Evolutionary conservation across 2,888 invertebrate genomes (phyloP), one percentile per base, ranked within the genome.

Genomic region (Rhopalosiphum nymphaeae): DNA sequence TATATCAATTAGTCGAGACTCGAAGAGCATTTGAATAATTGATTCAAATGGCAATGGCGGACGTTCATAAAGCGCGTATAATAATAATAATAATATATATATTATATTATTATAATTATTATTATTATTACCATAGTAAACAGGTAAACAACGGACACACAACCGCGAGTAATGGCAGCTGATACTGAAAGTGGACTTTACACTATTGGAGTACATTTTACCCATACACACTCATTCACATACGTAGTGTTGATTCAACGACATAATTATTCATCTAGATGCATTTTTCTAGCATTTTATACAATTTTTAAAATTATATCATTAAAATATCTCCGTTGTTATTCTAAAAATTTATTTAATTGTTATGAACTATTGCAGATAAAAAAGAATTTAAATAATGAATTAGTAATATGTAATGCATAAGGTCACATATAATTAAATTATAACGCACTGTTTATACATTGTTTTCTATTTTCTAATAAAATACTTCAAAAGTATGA

Each of bases 1-100:
- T 44, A 61, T 49, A 49, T 67, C 78, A 91, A 78, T 49, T 26
- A 78, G 44, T 46, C n/a, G 25, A 78, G 36, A 78, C 25, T 89
- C 44, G 85, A 85, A 26, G 57, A 44, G 44, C 26, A 67, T 78
- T 91, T 91, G 49, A 78, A 91, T 91, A 91, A 49, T 91, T 91
- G 49, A 91, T 91, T 91, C 13, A 44, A 89, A 89, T 9, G 44
- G 42, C 56, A n/a, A 67, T 56, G 56, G 56, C 57, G 25, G 67
- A 36, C 67, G 49, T 67, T 11, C 46, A 49, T 44, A 46, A 44
- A 25, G 67, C 29, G 46, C 36, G 49, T 26, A 36, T 26, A 91
- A 49, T 78, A 49, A 91, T 89, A 89, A 88, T 89, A 42, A 56
- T 88, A 36, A 88, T 44, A 16, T n/a, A 89, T 85, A 53, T n/a